Evolutionary conservation across 2,797 vertebrate genomes (phyloP).

Genomic region (Merluccius polli): DNA sequence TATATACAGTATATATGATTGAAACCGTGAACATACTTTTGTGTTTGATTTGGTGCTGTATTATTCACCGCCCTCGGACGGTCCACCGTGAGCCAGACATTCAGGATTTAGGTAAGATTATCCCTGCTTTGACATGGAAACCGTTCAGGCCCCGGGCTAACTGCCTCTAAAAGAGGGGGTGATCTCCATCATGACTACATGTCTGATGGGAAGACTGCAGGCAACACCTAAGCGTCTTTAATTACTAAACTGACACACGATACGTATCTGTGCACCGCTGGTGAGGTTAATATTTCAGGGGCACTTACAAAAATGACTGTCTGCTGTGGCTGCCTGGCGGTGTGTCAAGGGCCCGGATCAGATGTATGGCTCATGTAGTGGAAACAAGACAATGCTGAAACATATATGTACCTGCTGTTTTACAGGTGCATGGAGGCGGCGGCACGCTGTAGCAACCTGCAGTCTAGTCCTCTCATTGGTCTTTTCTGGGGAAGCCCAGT

Average conservation of each 20-base stretch:
- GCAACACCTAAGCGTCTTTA: conserved; percentile 51
- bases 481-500: neutral
- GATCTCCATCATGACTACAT: neutral
- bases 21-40: neutral
- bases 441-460: neutral
- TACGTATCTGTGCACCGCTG: conserved; percentile 29
- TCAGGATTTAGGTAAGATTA: neutral
- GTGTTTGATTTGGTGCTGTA: conserved; percentile 18
- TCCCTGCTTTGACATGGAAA: conserved; percentile 32
- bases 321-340: conserved; percentile 35
- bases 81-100: neutral
- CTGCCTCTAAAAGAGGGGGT: conserved; percentile 10
- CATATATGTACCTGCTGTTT: conserved; percentile 12
- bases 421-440: neutral
- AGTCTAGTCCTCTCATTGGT: neutral
- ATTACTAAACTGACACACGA: conserved; percentile 65
- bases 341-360: conserved; percentile 29
- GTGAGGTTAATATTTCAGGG: conserved; percentile 65
- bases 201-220: conserved; percentile 5
- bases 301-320: conserved; percentile 55
- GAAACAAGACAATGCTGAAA: conserved; percentile 39
- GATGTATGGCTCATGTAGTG: conserved; percentile 32
- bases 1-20: too few relatives aligned
- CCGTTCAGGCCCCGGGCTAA: conserved; percentile 18
- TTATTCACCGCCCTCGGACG: neutral